Evolutionary conservation across 2,888 invertebrate species (phyloP).

Genomic region (Mamestra brassicae): DNA sequence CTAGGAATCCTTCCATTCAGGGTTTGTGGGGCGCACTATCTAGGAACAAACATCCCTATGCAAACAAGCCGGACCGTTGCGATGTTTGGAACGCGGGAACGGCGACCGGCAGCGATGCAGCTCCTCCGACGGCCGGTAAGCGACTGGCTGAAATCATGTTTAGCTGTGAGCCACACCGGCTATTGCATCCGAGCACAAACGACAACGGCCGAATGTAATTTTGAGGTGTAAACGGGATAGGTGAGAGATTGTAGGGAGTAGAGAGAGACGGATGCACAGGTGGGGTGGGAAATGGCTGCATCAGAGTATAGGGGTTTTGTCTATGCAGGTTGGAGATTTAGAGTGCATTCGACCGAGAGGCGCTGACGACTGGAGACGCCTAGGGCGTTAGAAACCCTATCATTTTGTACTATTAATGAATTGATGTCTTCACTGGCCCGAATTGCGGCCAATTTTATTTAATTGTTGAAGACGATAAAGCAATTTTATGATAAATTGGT

Average conservation of each 20-base stretch:
- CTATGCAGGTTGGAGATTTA: slow-evolving; percentile 84
- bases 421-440: slow-evolving; percentile 84
- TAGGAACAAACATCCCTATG: slow-evolving; percentile 87
- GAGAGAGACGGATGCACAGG: slow-evolving; percentile 82
- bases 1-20: slow-evolving; percentile 79
- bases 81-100: slow-evolving; percentile 85
- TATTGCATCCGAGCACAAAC: slow-evolving; percentile 89
- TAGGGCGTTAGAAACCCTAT: slow-evolving; percentile 76
- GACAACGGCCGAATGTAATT: slow-evolving; percentile 89
- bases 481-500: slow-evolving; percentile 81
- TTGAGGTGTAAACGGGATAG: slow-evolving; percentile 85
- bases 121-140: slow-evolving; percentile 83
- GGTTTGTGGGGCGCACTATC: slow-evolving; percentile 86
- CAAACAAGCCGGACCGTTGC: slow-evolving; percentile 81
- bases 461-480: slow-evolving; percentile 82
- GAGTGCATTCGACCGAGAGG: slow-evolving; percentile 84
- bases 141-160: slow-evolving; percentile 89
- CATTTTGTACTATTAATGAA: slow-evolving; percentile 83
- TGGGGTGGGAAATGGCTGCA: slow-evolving; percentile 86
- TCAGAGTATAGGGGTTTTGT: slow-evolving; percentile 80
- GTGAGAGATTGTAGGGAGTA: slow-evolving; percentile 69
- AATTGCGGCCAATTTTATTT: slow-evolving; percentile 84
- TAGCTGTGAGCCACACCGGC: slow-evolving; percentile 90
- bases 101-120: slow-evolving; percentile 78
- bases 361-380: slow-evolving; percentile 72